Evolutionary conservation across 2,113 vertebrate genomes (phyloP), one percentile per base, ranked within the genome.

Genomic region (Ia io): DNA sequence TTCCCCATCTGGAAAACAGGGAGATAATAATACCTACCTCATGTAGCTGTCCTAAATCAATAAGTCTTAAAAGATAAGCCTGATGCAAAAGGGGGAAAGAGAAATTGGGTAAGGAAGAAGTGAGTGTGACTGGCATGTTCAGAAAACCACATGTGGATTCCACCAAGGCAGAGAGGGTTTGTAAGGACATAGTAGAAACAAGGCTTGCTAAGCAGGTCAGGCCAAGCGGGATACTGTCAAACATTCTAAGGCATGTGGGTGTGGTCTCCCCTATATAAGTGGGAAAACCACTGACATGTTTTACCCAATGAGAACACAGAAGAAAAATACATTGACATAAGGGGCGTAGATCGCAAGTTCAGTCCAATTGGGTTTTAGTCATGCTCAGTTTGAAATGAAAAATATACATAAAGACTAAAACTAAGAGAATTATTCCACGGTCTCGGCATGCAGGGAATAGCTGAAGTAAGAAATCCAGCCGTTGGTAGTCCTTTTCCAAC

Each of bases 21-120:
- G 14, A 51, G 1, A 71, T 73, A 73, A 71, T 73, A 77, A 77
- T 2, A 51, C 28, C 51, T 51, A 84, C 18, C 25, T 86, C 47
- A 94, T n/a, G 92, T 93, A 85, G 49, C 17, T 92, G 25, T 90
- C 47, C 89, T 79, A 93, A 88, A 84, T 84, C 74, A 89, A 44
- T 28, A 94, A 84, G 35, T 93, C 61, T 61, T 90, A 90, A 79
- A 90, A 90, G 25, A 87, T 74, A 11, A 67, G 7, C 51, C 71
- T 56, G 18, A 30, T 35, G 3, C 42, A 63, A 83, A 85, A 61
- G 9, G 17, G 9, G 42, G 11, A 14, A 79, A 61, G 56, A 71
- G 28, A 79, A 83, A 30, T 79, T 13, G 25, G 47, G 53, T 35
- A 42, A 77, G 63, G 28, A 40, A 92, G 35, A 80, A 76, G 5